Percentiles rank a stretch among this genome's conserved stretches.
These are phyloP conservation scores for Pyrgus malvae DNA, from an alignment of 2,888 invertebrate genomes.

Conservation along the genomic window DNA sequence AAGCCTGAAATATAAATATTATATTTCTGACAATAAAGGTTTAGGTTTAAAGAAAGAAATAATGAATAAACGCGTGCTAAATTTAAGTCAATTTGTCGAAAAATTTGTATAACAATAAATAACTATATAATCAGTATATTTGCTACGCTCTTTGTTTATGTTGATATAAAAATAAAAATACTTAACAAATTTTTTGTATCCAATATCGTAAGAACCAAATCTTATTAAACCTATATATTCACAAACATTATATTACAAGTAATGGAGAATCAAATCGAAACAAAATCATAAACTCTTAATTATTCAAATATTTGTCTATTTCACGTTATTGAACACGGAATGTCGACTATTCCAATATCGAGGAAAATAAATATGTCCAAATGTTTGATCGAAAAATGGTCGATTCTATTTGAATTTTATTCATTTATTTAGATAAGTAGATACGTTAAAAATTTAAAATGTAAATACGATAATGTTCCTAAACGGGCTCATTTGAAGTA, in stretches of 20 bases:
- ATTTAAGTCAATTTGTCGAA: too few relatives aligned
- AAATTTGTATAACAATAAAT: too few relatives aligned
- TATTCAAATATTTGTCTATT: conserved; percentile 28
- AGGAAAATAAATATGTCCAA: conserved; percentile 13
- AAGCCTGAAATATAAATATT: too few relatives aligned
- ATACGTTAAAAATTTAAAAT: conserved; percentile 33
- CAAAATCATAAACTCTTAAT: conserved; percentile 24
- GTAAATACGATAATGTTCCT: conserved; percentile 39
- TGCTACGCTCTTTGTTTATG: too few relatives aligned
- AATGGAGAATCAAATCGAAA: conserved; percentile 5
- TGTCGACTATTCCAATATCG: conserved; percentile 11
- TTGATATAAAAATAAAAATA: too few relatives aligned
- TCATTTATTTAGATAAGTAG: conserved; percentile 31
- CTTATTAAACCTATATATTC: neutral
- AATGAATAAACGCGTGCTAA: too few relatives aligned
- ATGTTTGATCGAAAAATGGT: conserved; percentile 21
- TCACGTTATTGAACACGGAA: conserved; percentile 25
- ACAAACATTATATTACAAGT: conserved; percentile 1
- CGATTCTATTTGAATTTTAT: conserved; percentile 33
- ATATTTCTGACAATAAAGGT: too few relatives aligned
- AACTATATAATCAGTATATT: too few relatives aligned
- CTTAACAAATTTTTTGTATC: too few relatives aligned
- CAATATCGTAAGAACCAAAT: neutral
- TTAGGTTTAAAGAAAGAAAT: too few relatives aligned
- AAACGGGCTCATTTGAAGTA: conserved; percentile 39